These are phyloP conservation scores for Caenorhabditis latens DNA, from an alignment of 1,140 invertebrate species.

Conservation along the genomic window DNA sequence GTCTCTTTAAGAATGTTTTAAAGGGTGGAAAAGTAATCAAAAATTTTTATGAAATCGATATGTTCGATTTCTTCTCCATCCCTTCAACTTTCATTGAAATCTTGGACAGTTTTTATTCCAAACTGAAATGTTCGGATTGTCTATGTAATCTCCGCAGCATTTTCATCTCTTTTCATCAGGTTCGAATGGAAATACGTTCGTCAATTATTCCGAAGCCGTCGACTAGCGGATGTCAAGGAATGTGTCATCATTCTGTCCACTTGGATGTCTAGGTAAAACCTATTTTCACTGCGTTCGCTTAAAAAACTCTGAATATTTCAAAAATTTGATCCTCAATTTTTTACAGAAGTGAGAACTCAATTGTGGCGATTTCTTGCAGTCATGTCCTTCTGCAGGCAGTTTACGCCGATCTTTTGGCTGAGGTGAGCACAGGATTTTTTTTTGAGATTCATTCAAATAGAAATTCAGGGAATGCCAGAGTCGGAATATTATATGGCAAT, in stretches of 20 bases:
- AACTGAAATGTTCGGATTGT: too few relatives aligned
- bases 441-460: neutral
- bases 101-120: too few relatives aligned
- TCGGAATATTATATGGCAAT: slow-evolving; percentile 42
- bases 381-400: slow-evolving; percentile 23
- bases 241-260: slow-evolving; percentile 30
- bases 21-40: neutral
- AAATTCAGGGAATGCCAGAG: slow-evolving; percentile 26
- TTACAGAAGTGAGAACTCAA: slow-evolving; percentile 51
- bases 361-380: slow-evolving; percentile 49
- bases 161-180: slow-evolving; percentile 7
- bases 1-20: neutral
- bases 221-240: slow-evolving; percentile 49
- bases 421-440: neutral
- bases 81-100: neutral
- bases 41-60: too few relatives aligned
- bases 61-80: neutral
- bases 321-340: neutral
- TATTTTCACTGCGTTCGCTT: slow-evolving; percentile 3
- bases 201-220: slow-evolving; percentile 19
- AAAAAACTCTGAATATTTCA: neutral
- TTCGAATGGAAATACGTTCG: slow-evolving; percentile 59
- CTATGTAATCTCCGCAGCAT: too few relatives aligned
- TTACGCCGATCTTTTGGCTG: neutral
- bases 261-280: slow-evolving; percentile 51